Evolutionary conservation across 1,140 invertebrate species (phyloP).

Genomic region (Macrostomum lignano): DNA sequence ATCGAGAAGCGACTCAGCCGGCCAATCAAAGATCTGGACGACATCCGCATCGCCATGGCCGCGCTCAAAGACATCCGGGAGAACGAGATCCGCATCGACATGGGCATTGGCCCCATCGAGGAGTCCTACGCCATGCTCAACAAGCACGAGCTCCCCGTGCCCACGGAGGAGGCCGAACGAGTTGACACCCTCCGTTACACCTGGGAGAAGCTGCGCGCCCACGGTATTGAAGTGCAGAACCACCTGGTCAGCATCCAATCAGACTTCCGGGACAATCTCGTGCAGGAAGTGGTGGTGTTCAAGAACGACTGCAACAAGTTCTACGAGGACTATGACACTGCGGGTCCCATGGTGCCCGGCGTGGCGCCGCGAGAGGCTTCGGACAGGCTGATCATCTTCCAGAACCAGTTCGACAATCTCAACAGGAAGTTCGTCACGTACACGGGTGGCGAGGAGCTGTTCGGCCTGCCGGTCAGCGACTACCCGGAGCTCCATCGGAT

Average conservation of each 20-base stretch:
- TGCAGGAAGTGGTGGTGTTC: slow-evolving; percentile 20
- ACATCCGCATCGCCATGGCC: slow-evolving; percentile 67
- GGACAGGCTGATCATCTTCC: slow-evolving; percentile 63
- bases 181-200: slow-evolving; percentile 63
- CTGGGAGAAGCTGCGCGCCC: slow-evolving; percentile 42
- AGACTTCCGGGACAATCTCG: slow-evolving; percentile 20
- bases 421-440: slow-evolving; percentile 72
- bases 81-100: slow-evolving; percentile 72
- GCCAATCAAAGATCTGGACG: slow-evolving; percentile 43
- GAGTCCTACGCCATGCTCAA: slow-evolving; percentile 70
- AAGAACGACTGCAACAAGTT: slow-evolving; percentile 10
- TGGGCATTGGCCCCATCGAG: slow-evolving; percentile 69
- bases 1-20: slow-evolving; percentile 19
- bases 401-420: slow-evolving; percentile 68
- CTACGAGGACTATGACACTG: not conserved
- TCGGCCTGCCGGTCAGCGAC: slow-evolving; percentile 59
- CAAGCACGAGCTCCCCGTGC: slow-evolving; percentile 54
- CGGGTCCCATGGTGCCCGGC: slow-evolving; percentile 39
- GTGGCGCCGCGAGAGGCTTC: slow-evolving; percentile 65
- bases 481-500: slow-evolving; percentile 71
- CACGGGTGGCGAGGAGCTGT: slow-evolving; percentile 69
- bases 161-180: slow-evolving; percentile 60
- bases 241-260: slow-evolving; percentile 22
- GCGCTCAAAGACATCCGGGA: slow-evolving; percentile 64
- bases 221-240: not conserved